A percentile compares a stretch with the other conserved stretches of the same genome.
Evolutionary conservation across 2,113 vertebrate species (phyloP).

Genomic region (Myiozetetes cayanensis): DNA sequence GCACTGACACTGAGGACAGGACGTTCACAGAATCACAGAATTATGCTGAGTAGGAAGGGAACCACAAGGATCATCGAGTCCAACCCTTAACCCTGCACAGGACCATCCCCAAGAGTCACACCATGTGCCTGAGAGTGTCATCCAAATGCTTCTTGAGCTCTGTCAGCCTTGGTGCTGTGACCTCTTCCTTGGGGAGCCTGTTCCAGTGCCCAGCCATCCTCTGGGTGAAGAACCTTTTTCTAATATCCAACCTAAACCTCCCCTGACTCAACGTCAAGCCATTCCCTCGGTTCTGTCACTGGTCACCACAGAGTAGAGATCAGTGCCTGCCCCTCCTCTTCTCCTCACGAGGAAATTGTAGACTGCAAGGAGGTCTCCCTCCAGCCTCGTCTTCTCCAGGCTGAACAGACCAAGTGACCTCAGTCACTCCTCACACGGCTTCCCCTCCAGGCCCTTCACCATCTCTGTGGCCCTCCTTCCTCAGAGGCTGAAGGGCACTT

Average conservation of each 20-base stretch:
- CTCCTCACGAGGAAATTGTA: not conserved
- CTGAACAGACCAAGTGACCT: not conserved
- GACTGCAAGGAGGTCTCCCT: not conserved
- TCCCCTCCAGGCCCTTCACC: not conserved
- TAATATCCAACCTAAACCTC: not conserved
- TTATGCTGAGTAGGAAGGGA: not conserved
- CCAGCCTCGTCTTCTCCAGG: not conserved
- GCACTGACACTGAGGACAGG: not conserved
- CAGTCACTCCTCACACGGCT: not conserved
- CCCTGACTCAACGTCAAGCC: not conserved
- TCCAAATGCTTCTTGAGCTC: not conserved
- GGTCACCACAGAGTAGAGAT: not conserved
- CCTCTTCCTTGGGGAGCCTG: not conserved
- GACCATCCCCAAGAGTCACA: not conserved
- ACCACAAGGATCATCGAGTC: not conserved
- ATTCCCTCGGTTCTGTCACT: not conserved
- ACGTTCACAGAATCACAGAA: not conserved
- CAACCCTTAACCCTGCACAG: not conserved
- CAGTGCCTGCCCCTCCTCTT: not conserved
- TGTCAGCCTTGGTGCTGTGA: not conserved
- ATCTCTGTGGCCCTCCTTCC: not conserved
- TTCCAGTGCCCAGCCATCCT: not conserved
- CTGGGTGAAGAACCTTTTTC: not conserved
- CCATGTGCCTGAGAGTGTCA: not conserved
- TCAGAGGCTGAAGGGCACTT: not conserved